Base-by-base conservation (phyloP, 2,888 invertebrate species). In the Magallana nippona region DNA sequence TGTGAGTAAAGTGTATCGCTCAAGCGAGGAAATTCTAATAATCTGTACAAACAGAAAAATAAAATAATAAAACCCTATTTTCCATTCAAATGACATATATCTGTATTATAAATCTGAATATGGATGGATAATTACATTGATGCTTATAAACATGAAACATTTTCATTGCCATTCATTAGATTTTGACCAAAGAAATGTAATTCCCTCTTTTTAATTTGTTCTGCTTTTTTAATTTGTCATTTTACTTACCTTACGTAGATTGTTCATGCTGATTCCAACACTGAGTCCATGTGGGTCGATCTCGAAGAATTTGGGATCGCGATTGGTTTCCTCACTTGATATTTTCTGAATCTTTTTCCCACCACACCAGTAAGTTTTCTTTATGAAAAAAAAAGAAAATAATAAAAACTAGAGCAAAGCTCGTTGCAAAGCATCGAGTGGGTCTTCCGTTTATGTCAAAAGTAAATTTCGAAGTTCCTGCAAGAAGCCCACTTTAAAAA, bases 201-300 rank as follows among this genome's bases (percentile, higher is more conserved):
- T 63, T 22, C 13, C 27, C 13, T 15, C 1, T 22, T 22, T 10
- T 10, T 1, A 63, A 22, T 60, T 63, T 83, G 44, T 44, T 44
- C 44, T 5, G 44, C 44, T 44, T 44, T 8, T 5, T 44, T 5
- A 10, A 44, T 8, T 44, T 44, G 44, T 8, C 8, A 44, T 44
- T 0, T 44, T 44, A 44, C 44, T 8, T 8, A 92, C 92, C 92
- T 93, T 93, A 81, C 88, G 88, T 22, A 93, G 89, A 82, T 91
- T 88, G 10, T 84, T 92, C 62, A 96, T 95, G 89, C 95, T 94
- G 55, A 96, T 95, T 17, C 96, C 96, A 11, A 95, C 92, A 62
- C 91, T 89, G 10, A 95, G 89, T 83, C 95, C 94, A 3, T 90
- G 91, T 1, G 96, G 95, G 86, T 96, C 96, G 55, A 91, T 91